Conservation (phyloP, 2,113 vertebrate genomes). For the Haliaeetus leucogaster region DNA sequence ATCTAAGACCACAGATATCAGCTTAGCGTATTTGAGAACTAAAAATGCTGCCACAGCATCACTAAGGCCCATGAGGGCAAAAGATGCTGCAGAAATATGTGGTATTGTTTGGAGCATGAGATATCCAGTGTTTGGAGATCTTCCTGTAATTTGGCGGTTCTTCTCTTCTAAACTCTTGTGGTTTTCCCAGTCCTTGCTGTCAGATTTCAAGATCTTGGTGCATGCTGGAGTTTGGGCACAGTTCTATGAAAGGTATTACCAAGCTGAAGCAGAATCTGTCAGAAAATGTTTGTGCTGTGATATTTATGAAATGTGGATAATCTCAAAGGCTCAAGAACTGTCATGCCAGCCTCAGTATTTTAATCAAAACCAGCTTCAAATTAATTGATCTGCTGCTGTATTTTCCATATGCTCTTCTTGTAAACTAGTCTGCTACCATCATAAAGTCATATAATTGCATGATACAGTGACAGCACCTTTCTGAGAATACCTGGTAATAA, state of each 20-base stretch:
- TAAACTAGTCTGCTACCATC: not conserved
- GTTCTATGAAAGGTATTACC: not conserved
- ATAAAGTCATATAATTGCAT: not conserved
- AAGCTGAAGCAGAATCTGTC: not conserved
- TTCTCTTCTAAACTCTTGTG: not conserved
- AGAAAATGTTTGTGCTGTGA: not conserved
- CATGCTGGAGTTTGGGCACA: not conserved
- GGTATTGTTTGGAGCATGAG: not conserved
- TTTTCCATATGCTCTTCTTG: not conserved
- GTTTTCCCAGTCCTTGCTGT: not conserved
- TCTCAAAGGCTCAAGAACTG: not conserved
- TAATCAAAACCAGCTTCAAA: conserved; percentile 1
- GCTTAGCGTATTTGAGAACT: not conserved
- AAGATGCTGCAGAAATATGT: not conserved
- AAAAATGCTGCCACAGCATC: not conserved
- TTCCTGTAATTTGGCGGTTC: not conserved
- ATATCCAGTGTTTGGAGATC: not conserved
- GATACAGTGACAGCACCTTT: not conserved
- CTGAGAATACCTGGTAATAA: not conserved
- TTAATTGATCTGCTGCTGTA: not conserved
- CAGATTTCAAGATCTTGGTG: not conserved
- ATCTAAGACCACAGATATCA: not conserved
- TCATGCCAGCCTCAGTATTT: not conserved
- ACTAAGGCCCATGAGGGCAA: not conserved
- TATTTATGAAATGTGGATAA: not conserved